These are phyloP conservation scores for Burhinus bistriatus DNA, from an alignment of 2,113 vertebrate species.

Conservation along the genomic window DNA sequence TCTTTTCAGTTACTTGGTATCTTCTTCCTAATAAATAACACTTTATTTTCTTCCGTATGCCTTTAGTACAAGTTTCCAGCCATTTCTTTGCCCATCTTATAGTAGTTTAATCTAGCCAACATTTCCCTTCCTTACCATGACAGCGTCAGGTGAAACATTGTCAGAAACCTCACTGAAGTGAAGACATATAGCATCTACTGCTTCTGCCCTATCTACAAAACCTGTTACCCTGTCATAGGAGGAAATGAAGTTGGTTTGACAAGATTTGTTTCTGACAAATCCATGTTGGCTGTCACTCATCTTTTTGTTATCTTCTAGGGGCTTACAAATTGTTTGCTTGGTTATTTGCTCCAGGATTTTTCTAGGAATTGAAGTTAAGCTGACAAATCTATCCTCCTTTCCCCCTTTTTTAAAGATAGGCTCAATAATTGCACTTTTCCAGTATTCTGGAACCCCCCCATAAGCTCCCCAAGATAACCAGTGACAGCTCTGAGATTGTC, in stretches of 20 bases:
- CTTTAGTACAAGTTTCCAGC: background rate
- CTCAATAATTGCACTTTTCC: constrained; percentile 18
- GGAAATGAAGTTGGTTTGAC: background rate
- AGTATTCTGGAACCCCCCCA: background rate
- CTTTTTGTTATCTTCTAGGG: constrained; percentile 34
- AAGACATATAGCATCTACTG: background rate
- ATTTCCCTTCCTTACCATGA: background rate
- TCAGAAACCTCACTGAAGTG: background rate
- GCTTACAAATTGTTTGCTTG: constrained; percentile 51
- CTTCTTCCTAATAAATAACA: background rate
- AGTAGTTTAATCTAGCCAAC: background rate
- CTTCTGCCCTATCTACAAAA: background rate
- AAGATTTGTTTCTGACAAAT: constrained; percentile 26
- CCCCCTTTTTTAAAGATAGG: background rate
- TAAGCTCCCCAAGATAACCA: background rate
- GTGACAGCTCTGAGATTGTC: constrained; percentile 5
- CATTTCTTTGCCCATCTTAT: background rate
- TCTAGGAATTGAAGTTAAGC: constrained; percentile 49
- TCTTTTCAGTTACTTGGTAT: background rate
- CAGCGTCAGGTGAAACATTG: background rate
- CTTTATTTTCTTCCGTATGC: background rate
- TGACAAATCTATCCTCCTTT: constrained; percentile 35
- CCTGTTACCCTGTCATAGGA: background rate
- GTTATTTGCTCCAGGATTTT: constrained; percentile 53
- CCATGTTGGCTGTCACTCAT: constrained; percentile 39